These are phyloP conservation scores for Melanargia galathea DNA, from an alignment of 2,888 invertebrate species.

Conservation along the genomic window DNA sequence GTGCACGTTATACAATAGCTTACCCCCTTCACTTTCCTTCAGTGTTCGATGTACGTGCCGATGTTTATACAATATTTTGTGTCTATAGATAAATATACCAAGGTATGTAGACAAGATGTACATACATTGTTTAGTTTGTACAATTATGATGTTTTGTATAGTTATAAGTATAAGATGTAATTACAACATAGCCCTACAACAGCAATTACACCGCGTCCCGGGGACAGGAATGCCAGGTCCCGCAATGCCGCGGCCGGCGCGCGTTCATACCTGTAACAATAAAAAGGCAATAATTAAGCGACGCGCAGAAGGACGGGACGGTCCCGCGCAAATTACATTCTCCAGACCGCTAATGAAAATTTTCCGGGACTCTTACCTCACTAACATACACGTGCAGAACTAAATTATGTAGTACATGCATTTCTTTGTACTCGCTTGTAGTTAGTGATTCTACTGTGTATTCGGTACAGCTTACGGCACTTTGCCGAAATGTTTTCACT, in stretches of 20 bases:
- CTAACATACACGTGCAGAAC: constrained; percentile 15
- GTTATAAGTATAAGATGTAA: not conserved
- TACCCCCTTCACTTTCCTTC: no score
- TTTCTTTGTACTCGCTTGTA: constrained; percentile 25
- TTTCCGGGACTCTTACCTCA: constrained; percentile 26
- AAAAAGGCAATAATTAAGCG: constrained; percentile 34
- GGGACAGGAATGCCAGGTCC: not conserved
- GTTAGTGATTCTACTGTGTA: no score
- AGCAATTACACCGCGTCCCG: not conserved
- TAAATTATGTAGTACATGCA: constrained; percentile 24
- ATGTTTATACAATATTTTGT: no score
- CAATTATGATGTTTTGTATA: no score
- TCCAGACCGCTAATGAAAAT: constrained; percentile 38
- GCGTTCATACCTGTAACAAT: constrained; percentile 37
- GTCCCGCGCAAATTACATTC: constrained; percentile 33
- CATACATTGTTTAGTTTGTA: no score
- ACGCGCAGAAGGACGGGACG: constrained; percentile 10
- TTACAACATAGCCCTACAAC: constrained; percentile 1
- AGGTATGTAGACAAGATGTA: no score
- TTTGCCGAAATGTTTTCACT: no score
- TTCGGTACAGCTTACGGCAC: no score
- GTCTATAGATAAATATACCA: no score
- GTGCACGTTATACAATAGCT: no score
- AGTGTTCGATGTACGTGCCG: no score
- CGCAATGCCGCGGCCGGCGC: not conserved